Base-by-base conservation (phyloP, 2,113 vertebrate species). In the Bostrychus sinensis region DNA sequence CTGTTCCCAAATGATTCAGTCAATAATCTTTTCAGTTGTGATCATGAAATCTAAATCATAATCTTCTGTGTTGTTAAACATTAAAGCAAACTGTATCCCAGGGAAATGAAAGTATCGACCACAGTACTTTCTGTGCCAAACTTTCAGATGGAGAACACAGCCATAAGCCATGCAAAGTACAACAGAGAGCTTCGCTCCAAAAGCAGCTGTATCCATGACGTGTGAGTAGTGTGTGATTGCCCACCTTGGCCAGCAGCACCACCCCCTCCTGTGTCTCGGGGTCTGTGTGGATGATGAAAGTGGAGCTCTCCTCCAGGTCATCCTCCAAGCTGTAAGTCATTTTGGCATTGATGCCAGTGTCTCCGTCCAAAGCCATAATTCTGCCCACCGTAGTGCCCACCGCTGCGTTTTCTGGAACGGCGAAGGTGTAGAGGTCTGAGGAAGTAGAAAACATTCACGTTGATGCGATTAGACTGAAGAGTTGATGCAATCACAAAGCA, bases 191-290 rank as follows among this genome's bases (percentile, higher is more conserved):
- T 34, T 13, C 10, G 28, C n/a, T n/a, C 8, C 17, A 9, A 17
- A 16, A 16, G 36, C 48, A 17, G 10, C n/a, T 42, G 36, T 13
- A 6, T n/a, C 25, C 16, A 23, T 30, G 23, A 1, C 2, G 25
- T 25, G 48, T 30, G 14, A n/a, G 48, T n/a, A 1, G 25, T n/a
- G 48, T 17, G 25, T 9, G 30, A 7, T 32, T 2, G 25, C 42
- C 89, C 55, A 98, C 97, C 95, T 93, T 93, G 77, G 90, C 93
- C 32, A 99, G 83, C 77, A 92, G 55, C 46, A 98, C 56, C 46
- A 96, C 90, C 37, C 96, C 97, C 88, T 96, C 97, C 77, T 98
- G 95, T 2, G 95, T 98, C 17, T 88, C 76, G 1, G 91, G 79
- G 66, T 98, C 83, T 16, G 93, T 96, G 56, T 91, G 62, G 68